Conservation (phyloP, 1,140 invertebrate genomes). For the Stegodyphus dumicola region DNA sequence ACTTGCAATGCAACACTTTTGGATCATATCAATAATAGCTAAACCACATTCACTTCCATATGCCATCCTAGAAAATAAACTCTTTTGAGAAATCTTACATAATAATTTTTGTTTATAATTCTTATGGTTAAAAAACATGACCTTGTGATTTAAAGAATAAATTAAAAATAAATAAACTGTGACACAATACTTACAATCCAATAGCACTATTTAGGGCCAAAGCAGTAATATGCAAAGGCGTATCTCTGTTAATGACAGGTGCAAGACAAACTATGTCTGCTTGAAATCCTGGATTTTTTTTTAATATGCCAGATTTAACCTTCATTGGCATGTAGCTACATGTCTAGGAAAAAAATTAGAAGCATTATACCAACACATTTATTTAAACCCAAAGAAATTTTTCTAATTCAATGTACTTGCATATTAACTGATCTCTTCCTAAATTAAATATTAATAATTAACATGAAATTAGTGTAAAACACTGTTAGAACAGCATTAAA, state of each 20-base stretch:
- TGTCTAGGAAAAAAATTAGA: constrained; percentile 2
- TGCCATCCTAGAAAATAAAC: constrained; percentile 78
- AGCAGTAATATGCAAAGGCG: constrained; percentile 85
- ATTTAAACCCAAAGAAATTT: too few relatives aligned
- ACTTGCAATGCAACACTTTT: constrained; percentile 89
- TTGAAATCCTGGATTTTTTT: constrained; percentile 91
- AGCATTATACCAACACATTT: too few relatives aligned
- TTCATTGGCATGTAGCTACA: constrained; percentile 65
- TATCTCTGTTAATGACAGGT: constrained; percentile 81
- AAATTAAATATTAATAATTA: background rate
- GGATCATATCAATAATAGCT: constrained; percentile 93
- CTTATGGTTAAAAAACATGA: too few relatives aligned
- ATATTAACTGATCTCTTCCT: too few relatives aligned
- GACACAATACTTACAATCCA: constrained; percentile 84
- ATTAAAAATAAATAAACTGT: too few relatives aligned
- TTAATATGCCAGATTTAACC: constrained; percentile 81
- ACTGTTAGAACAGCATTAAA: too few relatives aligned
- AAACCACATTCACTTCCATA: constrained; percentile 96
- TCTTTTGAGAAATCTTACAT: too few relatives aligned
- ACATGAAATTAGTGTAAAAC: background rate
- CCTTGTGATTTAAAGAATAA: too few relatives aligned
- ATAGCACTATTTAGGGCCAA: constrained; percentile 95
- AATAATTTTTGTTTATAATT: too few relatives aligned
- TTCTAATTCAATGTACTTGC: too few relatives aligned
- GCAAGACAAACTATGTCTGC: constrained; percentile 93